Evolutionary conservation across 2,888 invertebrate genomes (phyloP).

Genomic region (Hanleya hanleyi): DNA sequence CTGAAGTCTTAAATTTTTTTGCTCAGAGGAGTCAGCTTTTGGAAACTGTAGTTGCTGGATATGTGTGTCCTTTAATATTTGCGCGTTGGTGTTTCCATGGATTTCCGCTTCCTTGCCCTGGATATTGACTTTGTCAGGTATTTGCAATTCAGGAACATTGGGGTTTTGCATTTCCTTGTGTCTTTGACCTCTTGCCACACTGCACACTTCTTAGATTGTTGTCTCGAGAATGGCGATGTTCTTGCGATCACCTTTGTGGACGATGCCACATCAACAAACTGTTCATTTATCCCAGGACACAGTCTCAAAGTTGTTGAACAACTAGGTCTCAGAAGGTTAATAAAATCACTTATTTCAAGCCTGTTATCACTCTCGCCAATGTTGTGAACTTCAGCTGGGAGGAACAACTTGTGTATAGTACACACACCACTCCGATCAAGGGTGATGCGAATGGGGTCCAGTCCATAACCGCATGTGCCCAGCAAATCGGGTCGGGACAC

Average conservation of each 20-base stretch:
- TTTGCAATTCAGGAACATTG: background rate
- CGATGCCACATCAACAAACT: no score
- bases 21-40: background rate
- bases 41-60: background rate
- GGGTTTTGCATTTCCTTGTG: no score
- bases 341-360: background rate
- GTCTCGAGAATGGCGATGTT: no score
- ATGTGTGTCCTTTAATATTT: background rate
- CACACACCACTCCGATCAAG: background rate
- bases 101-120: no score
- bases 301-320: background rate
- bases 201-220: no score
- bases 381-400: background rate
- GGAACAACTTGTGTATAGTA: background rate
- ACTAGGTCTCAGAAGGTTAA: background rate
- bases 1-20: background rate
- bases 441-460: background rate
- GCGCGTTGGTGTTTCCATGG: background rate
- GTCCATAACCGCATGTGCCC: no score
- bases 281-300: background rate
- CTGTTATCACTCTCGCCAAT: background rate
- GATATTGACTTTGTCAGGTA: background rate
- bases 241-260: no score
- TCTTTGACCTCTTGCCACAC: no score
- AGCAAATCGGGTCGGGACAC: no score